Base-by-base conservation (phyloP, 2,888 invertebrate genomes). In the Ferrisia virgata region DNA sequence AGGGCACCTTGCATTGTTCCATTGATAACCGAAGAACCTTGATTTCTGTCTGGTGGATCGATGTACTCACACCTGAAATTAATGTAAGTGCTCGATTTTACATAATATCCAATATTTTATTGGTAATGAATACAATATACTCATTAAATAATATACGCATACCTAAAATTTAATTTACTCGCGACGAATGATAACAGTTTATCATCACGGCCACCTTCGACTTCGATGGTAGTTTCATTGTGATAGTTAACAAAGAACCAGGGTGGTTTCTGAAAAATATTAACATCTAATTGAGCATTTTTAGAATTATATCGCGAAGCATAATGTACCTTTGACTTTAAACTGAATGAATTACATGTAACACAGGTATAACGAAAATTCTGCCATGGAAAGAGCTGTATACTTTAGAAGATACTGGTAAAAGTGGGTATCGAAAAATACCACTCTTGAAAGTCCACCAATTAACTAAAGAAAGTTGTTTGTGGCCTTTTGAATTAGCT, bases 241-340 rank as follows among this genome's bases (percentile, higher is more conserved):
- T 90, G 90, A 87, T 92, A 92, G 84, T 89, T 90, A 0, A 94
- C 93, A 88, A 94, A 94, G 88, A 93, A 92, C 94, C 94, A 94
- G 0, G 94, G 94, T 0, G 94, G 94, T 88, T 90, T 91, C 90
- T 91, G 86, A 25, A 87, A 85, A 28, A 18, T n/a, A 72, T 64
- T 31, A 8, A 18, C 31, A 33, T 22, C 15, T 53, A 8, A 22
- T 53, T 13, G 18, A 47, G 18, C n/a, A 47, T 3, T 6, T 47
- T 43, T 40, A 40, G 18, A 2, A 6, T 47, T n/a, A 43, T 5
- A 43, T 3, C 1, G 47, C 9, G 2, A 9, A 22, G 15, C 11
- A 18, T 36, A n/a, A 25, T 28, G 18, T 31, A 53, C 9, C 58
- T 31, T 9, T 22, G 40, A 64, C 33, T 36, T 58, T 47, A 11